phyloP scores from a whole-genome alignment of 2,888 invertebrate genomes.

The Frankliniella fusca region DNA sequence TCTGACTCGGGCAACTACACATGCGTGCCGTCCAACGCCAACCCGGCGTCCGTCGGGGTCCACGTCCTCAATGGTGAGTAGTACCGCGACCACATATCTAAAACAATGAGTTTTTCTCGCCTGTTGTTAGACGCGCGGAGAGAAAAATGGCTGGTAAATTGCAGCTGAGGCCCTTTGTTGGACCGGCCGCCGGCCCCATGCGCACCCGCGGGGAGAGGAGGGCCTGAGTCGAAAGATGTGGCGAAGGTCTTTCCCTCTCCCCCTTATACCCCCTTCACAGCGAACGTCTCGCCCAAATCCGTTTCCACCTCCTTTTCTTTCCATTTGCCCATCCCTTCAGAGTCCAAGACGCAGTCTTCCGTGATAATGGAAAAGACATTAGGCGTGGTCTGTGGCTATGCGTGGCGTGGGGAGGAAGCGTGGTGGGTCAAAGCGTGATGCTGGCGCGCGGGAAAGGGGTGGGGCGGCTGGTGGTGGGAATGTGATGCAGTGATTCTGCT shows the following conservation, averaged over 20 bases:
- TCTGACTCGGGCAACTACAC: conserved; percentile 87
- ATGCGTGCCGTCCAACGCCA: conserved; percentile 76
- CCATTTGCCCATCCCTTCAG: conserved; percentile 24
- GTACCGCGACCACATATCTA: too few relatives aligned
- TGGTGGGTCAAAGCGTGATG: background rate
- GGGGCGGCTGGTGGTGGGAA: background rate
- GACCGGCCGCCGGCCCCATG: too few relatives aligned
- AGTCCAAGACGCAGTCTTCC: conserved; percentile 24
- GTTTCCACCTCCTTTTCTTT: conserved; percentile 24
- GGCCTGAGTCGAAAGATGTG: too few relatives aligned
- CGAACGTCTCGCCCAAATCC: conserved; percentile 4
- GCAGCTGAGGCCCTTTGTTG: background rate
- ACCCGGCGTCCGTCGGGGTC: conserved; percentile 49
- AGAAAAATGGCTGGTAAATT: background rate
- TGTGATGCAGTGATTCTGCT: conserved; percentile 2
- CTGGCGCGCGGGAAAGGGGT: background rate
- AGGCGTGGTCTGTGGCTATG: conserved; percentile 23
- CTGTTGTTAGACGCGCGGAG: background rate
- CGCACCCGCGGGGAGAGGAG: too few relatives aligned
- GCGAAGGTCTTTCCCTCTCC: background rate
- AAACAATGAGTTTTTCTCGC: too few relatives aligned
- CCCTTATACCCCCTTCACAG: background rate
- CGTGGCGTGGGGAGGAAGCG: background rate
- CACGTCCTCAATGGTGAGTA: conserved; percentile 51
- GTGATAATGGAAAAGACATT: conserved; percentile 26